Evolutionary conservation across 2,113 vertebrate species (phyloP).

Genomic region (Gallinago jamesoni): DNA sequence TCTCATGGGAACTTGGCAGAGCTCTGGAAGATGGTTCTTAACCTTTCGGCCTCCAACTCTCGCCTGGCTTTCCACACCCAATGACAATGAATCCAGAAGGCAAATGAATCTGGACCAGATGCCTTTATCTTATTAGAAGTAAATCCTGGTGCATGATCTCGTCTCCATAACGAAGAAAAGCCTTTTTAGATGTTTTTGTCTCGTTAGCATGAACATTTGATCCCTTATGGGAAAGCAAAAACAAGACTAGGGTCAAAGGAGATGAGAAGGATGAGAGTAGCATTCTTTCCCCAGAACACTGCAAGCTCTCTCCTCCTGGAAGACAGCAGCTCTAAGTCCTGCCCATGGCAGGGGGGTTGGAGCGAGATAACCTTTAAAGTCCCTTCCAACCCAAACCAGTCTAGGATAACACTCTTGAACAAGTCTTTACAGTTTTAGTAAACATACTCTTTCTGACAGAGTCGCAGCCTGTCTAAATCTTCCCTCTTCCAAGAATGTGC

Average conservation of each 20-base stretch:
- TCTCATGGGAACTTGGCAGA: background rate
- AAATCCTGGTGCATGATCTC: background rate
- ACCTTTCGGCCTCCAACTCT: background rate
- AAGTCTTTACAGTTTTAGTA: background rate
- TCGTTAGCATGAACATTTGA: background rate
- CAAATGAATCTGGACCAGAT: background rate
- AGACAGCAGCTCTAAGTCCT: background rate
- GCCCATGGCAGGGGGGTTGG: background rate
- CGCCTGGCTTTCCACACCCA: background rate
- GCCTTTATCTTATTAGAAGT: background rate
- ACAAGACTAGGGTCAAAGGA: background rate
- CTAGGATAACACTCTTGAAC: background rate
- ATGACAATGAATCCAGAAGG: background rate
- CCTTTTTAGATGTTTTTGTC: background rate
- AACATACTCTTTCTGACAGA: background rate
- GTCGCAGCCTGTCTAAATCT: background rate
- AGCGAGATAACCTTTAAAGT: background rate
- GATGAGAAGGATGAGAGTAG: background rate
- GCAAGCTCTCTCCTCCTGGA: background rate
- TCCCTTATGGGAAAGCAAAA: background rate
- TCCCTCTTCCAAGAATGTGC: background rate
- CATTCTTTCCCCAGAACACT: background rate
- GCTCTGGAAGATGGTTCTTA: background rate
- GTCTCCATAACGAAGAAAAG: background rate
- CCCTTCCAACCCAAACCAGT: background rate